Evolutionary conservation across 2,113 vertebrate species (phyloP), one percentile per base, ranked within the genome.

Genomic region (Pseudorectes ferrugineus): DNA sequence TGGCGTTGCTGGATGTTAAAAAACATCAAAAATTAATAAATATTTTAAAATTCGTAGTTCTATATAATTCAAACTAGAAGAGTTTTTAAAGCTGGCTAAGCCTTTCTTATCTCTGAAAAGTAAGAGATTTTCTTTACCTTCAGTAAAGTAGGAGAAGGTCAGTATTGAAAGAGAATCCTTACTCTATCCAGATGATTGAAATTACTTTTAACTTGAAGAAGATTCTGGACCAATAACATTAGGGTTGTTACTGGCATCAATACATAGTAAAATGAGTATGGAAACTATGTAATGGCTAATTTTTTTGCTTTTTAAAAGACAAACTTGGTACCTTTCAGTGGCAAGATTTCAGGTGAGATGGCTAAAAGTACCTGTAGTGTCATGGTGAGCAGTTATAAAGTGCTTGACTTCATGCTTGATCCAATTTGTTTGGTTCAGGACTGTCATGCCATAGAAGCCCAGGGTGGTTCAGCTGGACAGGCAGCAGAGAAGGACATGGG

Each of bases 401-500:
- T 43, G 12, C 15, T 58, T 93, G 49, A 46, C 43, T 63, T 68
- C 11, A 11, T 33, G 14, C 42, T 52, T 38, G 35, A 55, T 59
- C 17, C 17, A 16, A 49, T 57, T 70, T 33, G 3, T 42, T 46
- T 10, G 0, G 7, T 10, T 77, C 17, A 59, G 24, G 29, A 28
- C 33, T n/a, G 19, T 42, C 24, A 14, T 1, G 4, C 23, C 6
- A 1, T 35, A 78, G 42, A 40, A 38, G 26, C 15, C 48, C 1
- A 1, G 5, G 16, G 40, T 4, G 1, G 6, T 58, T 42, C 46
- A 67, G 36, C 35, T 83, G 29, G 46, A 54, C 0, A 3, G n/a
- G 24, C 7, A 20, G 9, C 12, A 8, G 55, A 77, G 21, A 12
- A 36, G 49, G 31, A 66, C 33, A 36, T 1, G 0, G 35, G 26